Base-by-base conservation (phyloP, 2,113 vertebrate genomes). In the Phrynosoma platyrhinos region DNA sequence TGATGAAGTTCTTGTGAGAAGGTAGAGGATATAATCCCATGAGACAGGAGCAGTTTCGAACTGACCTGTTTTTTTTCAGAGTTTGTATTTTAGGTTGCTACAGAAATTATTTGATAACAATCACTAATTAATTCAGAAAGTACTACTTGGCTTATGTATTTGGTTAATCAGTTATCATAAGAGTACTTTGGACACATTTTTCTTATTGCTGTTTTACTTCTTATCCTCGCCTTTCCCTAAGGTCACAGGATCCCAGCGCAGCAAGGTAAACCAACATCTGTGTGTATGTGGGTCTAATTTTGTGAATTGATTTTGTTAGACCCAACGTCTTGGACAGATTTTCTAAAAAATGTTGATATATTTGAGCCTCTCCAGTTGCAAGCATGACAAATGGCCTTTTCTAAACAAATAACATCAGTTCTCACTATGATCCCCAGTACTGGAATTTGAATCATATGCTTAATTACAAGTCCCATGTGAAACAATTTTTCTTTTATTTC, bases 181-280 rank as follows among this genome's bases (percentile, higher is more conserved):
- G 92, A 96, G 95, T 96, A 83, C 0, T 76, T 92, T 95, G 93
- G 94, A 91, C 89, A 92, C 91, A 80, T 94, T 94, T 95, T 97
- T 97, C 97, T 97, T 96, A 97, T 96, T 96, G 92, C 92, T 94
- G 90, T 97, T 97, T 97, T 82, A 92, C 97, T 97, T 97, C 97
- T 97, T 97, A 95, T 97, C 97, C 96, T 96, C 96, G 94, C 93
- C 93, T 94, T 96, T 96, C 96, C 95, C 96, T 97, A 97, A 97
- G 97, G 97, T 97, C 96, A 97, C 97, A 96, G 97, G 97, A 97
- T 97, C 97, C 86, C 97, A 97, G 85, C 96, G 97, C 95, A 97
- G 97, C 97, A 97, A 97, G 97, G 97, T 97, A 97, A 97, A 97
- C 93, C 86, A 89, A 91, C 96, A 32, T 97, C 95, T 97, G 97